Evolutionary conservation across 2,888 invertebrate genomes (phyloP), one percentile per base, ranked within the genome.

Genomic region (Altica lythri): DNA sequence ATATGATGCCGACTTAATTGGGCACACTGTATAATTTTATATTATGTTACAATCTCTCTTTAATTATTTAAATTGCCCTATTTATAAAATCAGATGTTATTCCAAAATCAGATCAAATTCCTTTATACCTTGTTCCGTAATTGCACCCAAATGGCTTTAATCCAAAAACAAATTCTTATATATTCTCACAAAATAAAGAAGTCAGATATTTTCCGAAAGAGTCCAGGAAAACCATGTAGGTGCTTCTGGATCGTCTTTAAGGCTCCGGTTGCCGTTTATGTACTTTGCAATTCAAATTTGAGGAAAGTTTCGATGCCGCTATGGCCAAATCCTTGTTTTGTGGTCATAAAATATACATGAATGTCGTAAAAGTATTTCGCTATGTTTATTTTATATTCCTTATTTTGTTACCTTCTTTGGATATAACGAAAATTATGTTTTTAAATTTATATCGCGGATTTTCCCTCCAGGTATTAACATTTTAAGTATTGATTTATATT

Each of bases 301-400:
- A 2, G 35, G 32, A 49, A 54, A 51, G 51, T 57, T 32, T 19
- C 35, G 29, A 50, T 49, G 48, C 48, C 44, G 54, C 45, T 22
- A 13, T 40, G 52, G 53, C 49, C 48, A 57, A 55, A 57, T 60
- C 55, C 55, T 53, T 57, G 66, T 68, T 67, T 64, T 62, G 60
- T 59, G 62, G 57, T 64, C 64, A 68, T 69, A 69, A 67, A 69
- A 69, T 70, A 70, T 67, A 69, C 70, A 70, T 68, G 69, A 68
- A 68, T 53, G 56, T 57, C 43, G 60, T 65, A 63, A 57, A 59
- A 65, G 55, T 64, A 66, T 66, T 54, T 46, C 56, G 57, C 52
- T 45, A 57, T 61, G 55, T 60, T 63, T 63, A 61, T 62, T 62
- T 64, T 63, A 63, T 63, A 65, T 60, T 61, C 16, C 5, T 10